A percentile compares a stretch with the other conserved stretches of the same genome.
phyloP scores from a whole-genome alignment of 2,113 vertebrate species.

The Porphyrio hochstetteri region DNA sequence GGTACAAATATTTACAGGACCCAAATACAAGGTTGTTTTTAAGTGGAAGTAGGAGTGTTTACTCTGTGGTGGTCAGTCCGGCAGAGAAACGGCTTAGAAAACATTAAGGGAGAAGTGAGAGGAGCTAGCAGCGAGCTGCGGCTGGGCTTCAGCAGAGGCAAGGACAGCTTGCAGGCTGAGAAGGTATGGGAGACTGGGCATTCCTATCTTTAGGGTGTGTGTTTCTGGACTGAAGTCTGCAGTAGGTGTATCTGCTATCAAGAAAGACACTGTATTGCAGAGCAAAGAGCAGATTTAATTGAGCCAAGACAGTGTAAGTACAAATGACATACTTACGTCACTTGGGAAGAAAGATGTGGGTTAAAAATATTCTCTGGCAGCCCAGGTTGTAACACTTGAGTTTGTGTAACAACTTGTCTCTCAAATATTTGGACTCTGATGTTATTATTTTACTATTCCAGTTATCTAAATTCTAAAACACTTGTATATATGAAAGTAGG shows the following conservation, averaged over 20 bases:
- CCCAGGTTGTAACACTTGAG: neutral
- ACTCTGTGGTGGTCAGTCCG: neutral
- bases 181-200: neutral
- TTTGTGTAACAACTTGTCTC: neutral
- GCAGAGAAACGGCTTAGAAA: neutral
- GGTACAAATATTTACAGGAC: neutral
- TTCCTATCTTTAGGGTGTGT: neutral
- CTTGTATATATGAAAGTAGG: neutral
- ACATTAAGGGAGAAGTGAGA: neutral
- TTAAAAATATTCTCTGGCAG: neutral
- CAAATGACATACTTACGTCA: neutral
- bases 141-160: neutral
- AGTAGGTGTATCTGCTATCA: neutral
- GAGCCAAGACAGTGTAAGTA: neutral
- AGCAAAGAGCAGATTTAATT: neutral
- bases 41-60: neutral
- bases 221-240: neutral
- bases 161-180: neutral
- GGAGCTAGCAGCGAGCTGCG: neutral
- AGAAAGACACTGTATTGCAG: neutral
- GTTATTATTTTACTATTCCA: neutral
- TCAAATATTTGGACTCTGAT: neutral
- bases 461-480: neutral
- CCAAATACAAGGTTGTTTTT: neutral
- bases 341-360: neutral